Percentiles rank a stretch among this genome's conserved stretches.
Evolutionary conservation across 2,888 invertebrate genomes (phyloP).

Genomic region (Hypercompe scribonia): DNA sequence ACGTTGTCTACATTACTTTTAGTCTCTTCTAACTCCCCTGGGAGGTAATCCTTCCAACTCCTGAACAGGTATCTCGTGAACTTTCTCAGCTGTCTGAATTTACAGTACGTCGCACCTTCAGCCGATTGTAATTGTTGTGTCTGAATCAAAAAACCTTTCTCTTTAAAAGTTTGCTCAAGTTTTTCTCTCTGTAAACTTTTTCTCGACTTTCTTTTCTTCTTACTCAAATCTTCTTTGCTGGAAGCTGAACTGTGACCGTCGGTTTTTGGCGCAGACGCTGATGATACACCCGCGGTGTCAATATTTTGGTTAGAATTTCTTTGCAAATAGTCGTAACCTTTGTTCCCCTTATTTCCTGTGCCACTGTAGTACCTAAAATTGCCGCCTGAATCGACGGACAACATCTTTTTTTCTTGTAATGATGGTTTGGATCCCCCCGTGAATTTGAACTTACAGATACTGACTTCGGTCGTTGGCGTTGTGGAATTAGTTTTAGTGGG

Average conservation of each 20-base stretch:
- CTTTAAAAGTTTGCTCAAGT: conserved; percentile 96
- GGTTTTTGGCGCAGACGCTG: conserved; percentile 53
- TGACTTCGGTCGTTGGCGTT: conserved; percentile 93
- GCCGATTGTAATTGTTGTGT: conserved; percentile 97
- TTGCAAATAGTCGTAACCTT: conserved; percentile 93
- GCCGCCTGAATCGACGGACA: conserved; percentile 95
- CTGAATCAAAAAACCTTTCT: conserved; percentile 96
- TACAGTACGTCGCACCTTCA: conserved; percentile 97
- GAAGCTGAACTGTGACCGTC: conserved; percentile 43
- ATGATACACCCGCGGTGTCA: conserved; percentile 55
- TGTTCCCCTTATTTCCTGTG: conserved; percentile 93
- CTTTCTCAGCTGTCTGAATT: conserved; percentile 95
- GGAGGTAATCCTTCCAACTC: conserved; percentile 97
- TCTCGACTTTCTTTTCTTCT: conserved; percentile 91
- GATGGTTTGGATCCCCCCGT: conserved; percentile 96
- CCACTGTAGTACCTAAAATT: conserved; percentile 95
- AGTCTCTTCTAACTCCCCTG: conserved; percentile 89
- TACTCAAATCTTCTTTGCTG: conserved; percentile 76
- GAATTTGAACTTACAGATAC: conserved; percentile 97
- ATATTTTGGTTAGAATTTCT: conserved; percentile 87
- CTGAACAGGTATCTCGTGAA: conserved; percentile 96
- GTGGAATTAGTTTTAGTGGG: conserved; percentile 90
- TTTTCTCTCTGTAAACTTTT: conserved; percentile 95
- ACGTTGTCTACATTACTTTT: conserved; percentile 33
- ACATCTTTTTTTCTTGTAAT: conserved; percentile 96